phyloP scores from a whole-genome alignment of 2,113 vertebrate species.

The Malurus melanocephalus region DNA sequence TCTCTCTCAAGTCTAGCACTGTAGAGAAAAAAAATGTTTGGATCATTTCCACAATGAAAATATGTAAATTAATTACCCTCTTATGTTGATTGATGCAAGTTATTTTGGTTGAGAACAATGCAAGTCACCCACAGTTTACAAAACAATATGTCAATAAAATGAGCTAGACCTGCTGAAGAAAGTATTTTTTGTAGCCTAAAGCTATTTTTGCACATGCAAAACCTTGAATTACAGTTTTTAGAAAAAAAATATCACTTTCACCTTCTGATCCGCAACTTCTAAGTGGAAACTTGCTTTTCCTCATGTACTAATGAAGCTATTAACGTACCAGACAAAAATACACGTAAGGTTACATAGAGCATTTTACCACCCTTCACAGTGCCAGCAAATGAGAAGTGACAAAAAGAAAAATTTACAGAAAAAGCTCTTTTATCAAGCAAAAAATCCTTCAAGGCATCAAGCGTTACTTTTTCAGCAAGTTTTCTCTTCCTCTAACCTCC shows the following conservation, averaged over 20 bases:
- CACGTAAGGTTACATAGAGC: not conserved
- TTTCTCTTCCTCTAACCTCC: not conserved
- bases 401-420: conserved; percentile 25
- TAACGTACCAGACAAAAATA: conserved; percentile 35
- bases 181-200: conserved; percentile 53
- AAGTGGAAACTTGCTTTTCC: conserved; percentile 7
- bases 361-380: not conserved
- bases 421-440: not conserved
- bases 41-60: conserved; percentile 48
- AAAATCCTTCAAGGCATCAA: not conserved
- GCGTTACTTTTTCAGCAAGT: not conserved
- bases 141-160: conserved; percentile 69
- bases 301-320: conserved; percentile 24
- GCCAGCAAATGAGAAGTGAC: conserved; percentile 18
- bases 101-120: conserved; percentile 62
- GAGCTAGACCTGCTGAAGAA: conserved; percentile 53
- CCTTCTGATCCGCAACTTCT: not conserved
- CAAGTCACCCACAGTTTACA: conserved; percentile 56
- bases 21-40: not conserved
- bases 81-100: conserved; percentile 58
- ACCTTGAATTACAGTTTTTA: conserved; percentile 43
- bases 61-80: conserved; percentile 61
- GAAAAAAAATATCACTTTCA: not conserved
- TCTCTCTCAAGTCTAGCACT: not conserved
- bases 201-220: conserved; percentile 54